Conservation (phyloP, 2,888 invertebrate species). For the Euphydryas editha region DNA sequence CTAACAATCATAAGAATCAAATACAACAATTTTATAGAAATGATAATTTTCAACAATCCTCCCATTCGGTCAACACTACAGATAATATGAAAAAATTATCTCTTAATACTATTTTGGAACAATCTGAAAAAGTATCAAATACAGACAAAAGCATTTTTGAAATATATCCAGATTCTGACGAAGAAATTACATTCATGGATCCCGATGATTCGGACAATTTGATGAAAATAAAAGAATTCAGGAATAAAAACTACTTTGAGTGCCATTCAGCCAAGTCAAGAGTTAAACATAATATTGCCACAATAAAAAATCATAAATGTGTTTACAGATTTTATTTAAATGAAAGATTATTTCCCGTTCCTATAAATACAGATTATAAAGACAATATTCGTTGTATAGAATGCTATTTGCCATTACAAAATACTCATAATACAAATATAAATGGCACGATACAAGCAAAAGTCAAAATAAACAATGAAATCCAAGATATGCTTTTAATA, state of each 20-base stretch:
- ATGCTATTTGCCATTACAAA: conserved; percentile 73
- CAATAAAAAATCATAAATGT: conserved; percentile 71
- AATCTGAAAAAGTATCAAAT: conserved; percentile 51
- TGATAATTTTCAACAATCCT: conserved; percentile 59
- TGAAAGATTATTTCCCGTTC: conserved; percentile 82
- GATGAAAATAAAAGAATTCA: conserved; percentile 71
- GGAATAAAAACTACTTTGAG: conserved; percentile 84
- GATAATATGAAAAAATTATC: conserved; percentile 50
- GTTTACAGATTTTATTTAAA: conserved; percentile 83
- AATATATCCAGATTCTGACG: conserved; percentile 51
- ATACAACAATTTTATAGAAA: conserved; percentile 70
- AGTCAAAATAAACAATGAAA: conserved; percentile 58
- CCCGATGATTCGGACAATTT: conserved; percentile 52
- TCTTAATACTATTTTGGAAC: conserved; percentile 66
- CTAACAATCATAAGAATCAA: conserved; percentile 17
- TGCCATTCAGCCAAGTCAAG: conserved; percentile 81
- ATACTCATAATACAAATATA: conserved; percentile 40
- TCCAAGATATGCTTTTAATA: conserved; percentile 65
- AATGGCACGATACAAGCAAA: conserved; percentile 78
- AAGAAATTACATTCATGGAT: conserved; percentile 52
- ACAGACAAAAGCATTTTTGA: conserved; percentile 44
- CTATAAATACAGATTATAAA: conserved; percentile 70
- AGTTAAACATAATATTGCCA: conserved; percentile 54
- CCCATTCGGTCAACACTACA: conserved; percentile 55
- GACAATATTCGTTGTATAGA: conserved; percentile 77